phyloP scores from a whole-genome alignment of 1,140 invertebrate genomes.

The Pseudomyrmex pallidus region DNA sequence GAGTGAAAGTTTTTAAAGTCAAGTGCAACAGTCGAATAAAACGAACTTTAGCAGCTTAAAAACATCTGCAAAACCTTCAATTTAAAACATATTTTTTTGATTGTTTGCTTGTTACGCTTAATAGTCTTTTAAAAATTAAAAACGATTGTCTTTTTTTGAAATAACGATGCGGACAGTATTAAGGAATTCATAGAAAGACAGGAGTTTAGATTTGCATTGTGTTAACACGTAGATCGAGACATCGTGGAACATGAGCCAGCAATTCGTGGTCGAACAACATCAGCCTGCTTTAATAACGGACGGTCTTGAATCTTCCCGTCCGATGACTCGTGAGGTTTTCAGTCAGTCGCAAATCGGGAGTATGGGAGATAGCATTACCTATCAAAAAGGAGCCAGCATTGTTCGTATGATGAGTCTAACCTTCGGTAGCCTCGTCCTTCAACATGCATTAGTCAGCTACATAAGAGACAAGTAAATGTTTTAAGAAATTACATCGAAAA shows the following conservation, averaged over 20 bases:
- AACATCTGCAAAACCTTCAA: too few relatives aligned
- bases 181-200: too few relatives aligned
- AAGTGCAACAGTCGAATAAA: too few relatives aligned
- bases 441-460: conserved; percentile 86
- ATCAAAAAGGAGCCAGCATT: conserved; percentile 89
- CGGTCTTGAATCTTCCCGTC: conserved; percentile 66
- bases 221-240: conserved; percentile 77
- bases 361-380: conserved; percentile 90
- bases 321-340: conserved; percentile 75
- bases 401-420: conserved; percentile 92
- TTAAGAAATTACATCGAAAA: not conserved
- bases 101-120: too few relatives aligned
- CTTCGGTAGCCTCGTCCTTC: conserved; percentile 89
- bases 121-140: too few relatives aligned
- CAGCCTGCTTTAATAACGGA: conserved; percentile 75
- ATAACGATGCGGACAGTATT: too few relatives aligned
- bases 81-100: too few relatives aligned
- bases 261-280: conserved; percentile 83
- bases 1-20: too few relatives aligned
- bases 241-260: conserved; percentile 85
- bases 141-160: too few relatives aligned
- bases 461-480: conserved; percentile 84
- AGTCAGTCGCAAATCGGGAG: conserved; percentile 86
- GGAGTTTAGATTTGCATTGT: not conserved
- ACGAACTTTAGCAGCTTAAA: too few relatives aligned